Evolutionary conservation across 2,797 vertebrate species (phyloP).

Genomic region (Atherinosoma microstoma): DNA sequence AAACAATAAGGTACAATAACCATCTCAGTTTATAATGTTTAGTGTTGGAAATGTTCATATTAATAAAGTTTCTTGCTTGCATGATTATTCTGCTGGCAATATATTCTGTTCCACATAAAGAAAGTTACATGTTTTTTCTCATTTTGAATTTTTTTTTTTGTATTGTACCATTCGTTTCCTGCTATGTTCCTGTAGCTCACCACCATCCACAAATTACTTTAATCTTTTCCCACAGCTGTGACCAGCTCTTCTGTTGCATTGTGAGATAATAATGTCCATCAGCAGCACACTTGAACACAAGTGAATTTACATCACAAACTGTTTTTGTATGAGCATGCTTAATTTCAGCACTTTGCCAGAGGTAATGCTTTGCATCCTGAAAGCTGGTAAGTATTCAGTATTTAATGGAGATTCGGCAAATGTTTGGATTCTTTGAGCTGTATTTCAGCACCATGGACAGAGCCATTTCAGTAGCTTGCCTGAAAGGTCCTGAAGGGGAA

Average conservation of each 20-base stretch:
- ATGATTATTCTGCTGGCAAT: background rate
- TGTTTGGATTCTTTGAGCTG: background rate
- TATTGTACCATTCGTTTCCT: slow-evolving; percentile 8
- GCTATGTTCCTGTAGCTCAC: slow-evolving; percentile 23
- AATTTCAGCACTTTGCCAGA: slow-evolving; percentile 56
- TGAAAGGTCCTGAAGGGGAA: slow-evolving; percentile 33
- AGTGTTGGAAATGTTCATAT: background rate
- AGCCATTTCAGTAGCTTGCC: slow-evolving; percentile 16
- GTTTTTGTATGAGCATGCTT: slow-evolving; percentile 61
- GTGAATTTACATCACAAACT: slow-evolving; percentile 42
- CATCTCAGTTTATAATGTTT: background rate
- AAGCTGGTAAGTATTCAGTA: slow-evolving; percentile 13
- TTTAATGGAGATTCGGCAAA: slow-evolving; percentile 11
- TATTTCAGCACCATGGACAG: slow-evolving; percentile 74
- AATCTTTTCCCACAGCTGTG: slow-evolving; percentile 47
- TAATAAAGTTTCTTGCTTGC: background rate
- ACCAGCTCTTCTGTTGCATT: slow-evolving; percentile 36
- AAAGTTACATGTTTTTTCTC: slow-evolving; percentile 13
- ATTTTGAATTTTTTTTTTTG: background rate
- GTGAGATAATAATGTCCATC: slow-evolving; percentile 53
- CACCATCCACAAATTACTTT: slow-evolving; percentile 35
- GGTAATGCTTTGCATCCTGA: slow-evolving; percentile 47
- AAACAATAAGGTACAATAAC: background rate
- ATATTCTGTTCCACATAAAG: background rate
- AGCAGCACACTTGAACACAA: slow-evolving; percentile 48